phyloP scores from a whole-genome alignment of 1,140 invertebrate genomes.

The Procambarus clarkii region DNA sequence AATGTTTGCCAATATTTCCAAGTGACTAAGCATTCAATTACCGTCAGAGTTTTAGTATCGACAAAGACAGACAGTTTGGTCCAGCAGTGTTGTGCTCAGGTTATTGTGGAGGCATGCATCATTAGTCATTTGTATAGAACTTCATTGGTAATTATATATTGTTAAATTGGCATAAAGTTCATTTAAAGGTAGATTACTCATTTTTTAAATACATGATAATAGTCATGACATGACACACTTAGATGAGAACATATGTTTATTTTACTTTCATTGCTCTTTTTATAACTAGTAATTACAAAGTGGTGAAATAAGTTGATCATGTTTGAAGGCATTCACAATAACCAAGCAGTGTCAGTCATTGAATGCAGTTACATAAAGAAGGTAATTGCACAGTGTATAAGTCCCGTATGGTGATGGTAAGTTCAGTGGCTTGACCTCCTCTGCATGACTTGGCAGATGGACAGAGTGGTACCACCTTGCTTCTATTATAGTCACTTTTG shows the following conservation, averaged over 20 bases:
- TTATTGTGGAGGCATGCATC: slow-evolving; percentile 36
- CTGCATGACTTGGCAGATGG: slow-evolving; percentile 57
- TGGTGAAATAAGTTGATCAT: slow-evolving; percentile 1
- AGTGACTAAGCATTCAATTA: slow-evolving; percentile 54
- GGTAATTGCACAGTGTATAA: slow-evolving; percentile 51
- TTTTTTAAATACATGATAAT: not conserved
- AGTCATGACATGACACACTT: not conserved
- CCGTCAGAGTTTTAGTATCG: slow-evolving; percentile 52
- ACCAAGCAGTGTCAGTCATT: slow-evolving; percentile 55
- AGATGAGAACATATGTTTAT: not conserved
- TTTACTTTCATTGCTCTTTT: not conserved
- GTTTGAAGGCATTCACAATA: slow-evolving; percentile 33
- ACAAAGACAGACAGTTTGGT: slow-evolving; percentile 57
- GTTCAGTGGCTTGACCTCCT: slow-evolving; percentile 53
- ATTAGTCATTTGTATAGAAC: not conserved
- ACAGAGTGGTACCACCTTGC: slow-evolving; percentile 39
- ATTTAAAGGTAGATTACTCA: not conserved
- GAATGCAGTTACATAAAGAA: slow-evolving; percentile 54
- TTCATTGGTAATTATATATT: not conserved
- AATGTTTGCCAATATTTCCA: slow-evolving; percentile 50
- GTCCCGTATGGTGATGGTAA: slow-evolving; percentile 50
- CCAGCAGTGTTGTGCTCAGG: slow-evolving; percentile 48
- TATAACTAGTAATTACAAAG: not conserved
- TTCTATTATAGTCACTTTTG: slow-evolving; percentile 15
- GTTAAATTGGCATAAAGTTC: not conserved